Conservation (phyloP, 2,888 invertebrate species). For the Tupiocoris notatus region DNA sequence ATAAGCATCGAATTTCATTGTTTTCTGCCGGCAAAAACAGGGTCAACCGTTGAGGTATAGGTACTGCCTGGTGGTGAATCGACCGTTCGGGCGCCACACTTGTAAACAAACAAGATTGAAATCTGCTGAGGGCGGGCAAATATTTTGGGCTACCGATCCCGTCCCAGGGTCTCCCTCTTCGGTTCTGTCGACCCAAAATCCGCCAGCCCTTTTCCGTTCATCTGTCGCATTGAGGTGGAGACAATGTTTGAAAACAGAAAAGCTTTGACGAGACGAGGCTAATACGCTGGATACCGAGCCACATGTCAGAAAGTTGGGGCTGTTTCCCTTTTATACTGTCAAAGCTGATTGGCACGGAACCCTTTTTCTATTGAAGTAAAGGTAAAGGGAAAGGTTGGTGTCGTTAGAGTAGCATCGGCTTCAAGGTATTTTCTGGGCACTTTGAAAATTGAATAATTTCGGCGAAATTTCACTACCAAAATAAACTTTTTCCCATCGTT, state of each 20-base stretch:
- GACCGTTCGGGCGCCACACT: not conserved
- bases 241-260: constrained; percentile 25
- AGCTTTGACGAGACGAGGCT: not conserved
- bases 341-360: not conserved
- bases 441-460: no score
- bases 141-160: constrained; percentile 25
- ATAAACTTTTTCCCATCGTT: no score
- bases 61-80: not conserved
- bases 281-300: constrained; percentile 8
- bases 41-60: constrained; percentile 2
- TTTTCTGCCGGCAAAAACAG: constrained; percentile 3
- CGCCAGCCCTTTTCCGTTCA: not conserved
- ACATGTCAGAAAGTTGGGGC: constrained; percentile 26
- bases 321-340: not conserved
- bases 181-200: not conserved
- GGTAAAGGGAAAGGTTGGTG: no score
- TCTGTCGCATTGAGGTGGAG: constrained; percentile 2
- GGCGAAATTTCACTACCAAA: no score
- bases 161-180: not conserved
- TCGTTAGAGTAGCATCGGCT: no score
- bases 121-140: constrained; percentile 17
- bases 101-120: constrained; percentile 38
- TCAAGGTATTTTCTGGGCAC: no score
- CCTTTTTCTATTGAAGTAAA: constrained; percentile 22
- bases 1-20: constrained; percentile 12